These are phyloP conservation scores for Lithosia quadra DNA, from an alignment of 2,888 invertebrate species.

Conservation along the genomic window DNA sequence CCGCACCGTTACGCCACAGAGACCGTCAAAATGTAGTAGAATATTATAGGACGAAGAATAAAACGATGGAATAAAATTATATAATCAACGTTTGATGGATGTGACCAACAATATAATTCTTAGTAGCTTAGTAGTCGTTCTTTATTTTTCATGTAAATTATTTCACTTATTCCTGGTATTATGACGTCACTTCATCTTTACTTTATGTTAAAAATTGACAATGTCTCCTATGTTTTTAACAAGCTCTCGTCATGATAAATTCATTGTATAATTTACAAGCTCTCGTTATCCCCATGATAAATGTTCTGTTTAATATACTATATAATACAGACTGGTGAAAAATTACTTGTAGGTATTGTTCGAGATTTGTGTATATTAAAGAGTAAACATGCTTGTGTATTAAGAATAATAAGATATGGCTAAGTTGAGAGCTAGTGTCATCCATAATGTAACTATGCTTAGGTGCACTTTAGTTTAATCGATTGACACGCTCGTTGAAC, in stretches of 20 bases:
- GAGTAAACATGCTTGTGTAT: slow-evolving; percentile 5
- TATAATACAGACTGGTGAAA: neutral
- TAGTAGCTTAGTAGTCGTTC: neutral
- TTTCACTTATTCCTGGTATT: neutral
- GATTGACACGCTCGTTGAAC: slow-evolving; percentile 30
- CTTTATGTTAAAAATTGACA: slow-evolving; percentile 3
- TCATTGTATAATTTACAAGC: slow-evolving; percentile 1
- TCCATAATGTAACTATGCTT: neutral
- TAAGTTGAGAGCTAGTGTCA: neutral
- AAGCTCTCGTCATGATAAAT: slow-evolving; percentile 2
- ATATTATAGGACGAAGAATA: no score
- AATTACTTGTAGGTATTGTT: neutral
- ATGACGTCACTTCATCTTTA: neutral
- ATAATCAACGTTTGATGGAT: neutral
- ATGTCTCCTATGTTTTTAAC: slow-evolving; percentile 1
- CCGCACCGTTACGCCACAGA: no score
- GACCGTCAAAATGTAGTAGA: no score
- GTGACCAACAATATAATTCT: neutral
- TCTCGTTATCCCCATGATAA: slow-evolving; percentile 8
- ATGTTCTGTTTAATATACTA: slow-evolving; percentile 5
- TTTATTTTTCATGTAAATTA: neutral
- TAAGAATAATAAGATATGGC: neutral
- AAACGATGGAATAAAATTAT: no score
- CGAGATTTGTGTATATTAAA: slow-evolving; percentile 3
- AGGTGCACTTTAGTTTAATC: slow-evolving; percentile 24